Evolutionary conservation across 2,888 invertebrate species (phyloP).

Genomic region (Aethes cnicana): DNA sequence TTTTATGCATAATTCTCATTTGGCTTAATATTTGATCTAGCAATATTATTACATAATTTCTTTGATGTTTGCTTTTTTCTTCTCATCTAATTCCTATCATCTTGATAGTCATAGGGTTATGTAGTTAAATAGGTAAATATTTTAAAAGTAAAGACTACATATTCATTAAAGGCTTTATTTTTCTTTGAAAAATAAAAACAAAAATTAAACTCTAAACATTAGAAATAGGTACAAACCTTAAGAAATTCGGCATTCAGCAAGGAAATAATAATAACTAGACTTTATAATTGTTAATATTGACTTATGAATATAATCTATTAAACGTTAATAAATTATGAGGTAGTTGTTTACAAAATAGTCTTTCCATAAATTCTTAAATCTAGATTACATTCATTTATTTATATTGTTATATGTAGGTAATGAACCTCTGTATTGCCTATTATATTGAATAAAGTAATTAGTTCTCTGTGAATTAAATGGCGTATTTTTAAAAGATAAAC

Average conservation of each 20-base stretch:
- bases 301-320: constrained; percentile 74
- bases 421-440: too few species aligned
- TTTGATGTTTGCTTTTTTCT: too few species aligned
- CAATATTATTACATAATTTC: too few species aligned
- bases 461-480: too few species aligned
- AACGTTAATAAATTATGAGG: constrained; percentile 78
- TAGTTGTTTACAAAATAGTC: constrained; percentile 81
- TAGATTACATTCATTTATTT: constrained; percentile 51
- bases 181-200: constrained; percentile 78
- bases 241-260: constrained; percentile 66
- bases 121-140: constrained; percentile 43
- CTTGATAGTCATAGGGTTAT: too few species aligned
- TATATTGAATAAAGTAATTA: too few species aligned
- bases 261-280: constrained; percentile 62
- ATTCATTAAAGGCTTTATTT: constrained; percentile 64
- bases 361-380: constrained; percentile 68
- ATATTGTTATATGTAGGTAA: too few species aligned
- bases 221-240: constrained; percentile 65
- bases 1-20: too few species aligned
- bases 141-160: constrained; percentile 31
- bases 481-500: too few species aligned
- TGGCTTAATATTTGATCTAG: too few species aligned
- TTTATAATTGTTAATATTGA: constrained; percentile 73
- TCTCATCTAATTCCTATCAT: too few species aligned
- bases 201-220: constrained; percentile 76